phyloP scores from a whole-genome alignment of 2,797 vertebrate species.

The Sorex maritimensis region DNA sequence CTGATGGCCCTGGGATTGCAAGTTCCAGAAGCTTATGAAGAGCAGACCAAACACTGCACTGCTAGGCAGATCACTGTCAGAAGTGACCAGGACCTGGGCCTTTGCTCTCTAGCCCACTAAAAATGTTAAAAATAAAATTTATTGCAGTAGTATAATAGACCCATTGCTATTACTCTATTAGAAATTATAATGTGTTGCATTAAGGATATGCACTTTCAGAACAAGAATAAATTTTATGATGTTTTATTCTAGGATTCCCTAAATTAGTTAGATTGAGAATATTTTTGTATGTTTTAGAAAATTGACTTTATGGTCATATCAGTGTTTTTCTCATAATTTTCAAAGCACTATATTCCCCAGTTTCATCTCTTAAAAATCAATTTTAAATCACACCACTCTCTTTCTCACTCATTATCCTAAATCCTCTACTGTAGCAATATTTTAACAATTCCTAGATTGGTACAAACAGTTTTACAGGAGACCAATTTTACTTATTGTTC shows the following conservation, averaged over 20 bases:
- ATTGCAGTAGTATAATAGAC: no score
- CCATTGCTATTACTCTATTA: no score
- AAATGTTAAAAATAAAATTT: no score
- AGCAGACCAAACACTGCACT: no score
- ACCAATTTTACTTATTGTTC: background rate
- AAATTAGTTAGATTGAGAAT: background rate
- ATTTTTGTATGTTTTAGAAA: background rate
- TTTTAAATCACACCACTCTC: background rate
- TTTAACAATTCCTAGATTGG: background rate
- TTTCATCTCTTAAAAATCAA: background rate
- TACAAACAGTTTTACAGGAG: background rate
- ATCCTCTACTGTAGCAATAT: background rate
- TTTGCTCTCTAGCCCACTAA: no score
- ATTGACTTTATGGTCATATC: background rate
- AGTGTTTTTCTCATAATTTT: background rate
- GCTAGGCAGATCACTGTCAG: no score
- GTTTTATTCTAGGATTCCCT: background rate
- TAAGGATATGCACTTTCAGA: no score
- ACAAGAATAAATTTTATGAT: background rate
- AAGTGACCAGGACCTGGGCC: no score
- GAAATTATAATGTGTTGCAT: no score
- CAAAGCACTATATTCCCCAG: background rate
- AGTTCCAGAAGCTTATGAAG: no score
- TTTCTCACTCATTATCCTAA: background rate
- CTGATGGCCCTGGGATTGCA: no score